Base-by-base conservation (phyloP, 2,888 invertebrate genomes). In the Trachelus troglodyta region DNA sequence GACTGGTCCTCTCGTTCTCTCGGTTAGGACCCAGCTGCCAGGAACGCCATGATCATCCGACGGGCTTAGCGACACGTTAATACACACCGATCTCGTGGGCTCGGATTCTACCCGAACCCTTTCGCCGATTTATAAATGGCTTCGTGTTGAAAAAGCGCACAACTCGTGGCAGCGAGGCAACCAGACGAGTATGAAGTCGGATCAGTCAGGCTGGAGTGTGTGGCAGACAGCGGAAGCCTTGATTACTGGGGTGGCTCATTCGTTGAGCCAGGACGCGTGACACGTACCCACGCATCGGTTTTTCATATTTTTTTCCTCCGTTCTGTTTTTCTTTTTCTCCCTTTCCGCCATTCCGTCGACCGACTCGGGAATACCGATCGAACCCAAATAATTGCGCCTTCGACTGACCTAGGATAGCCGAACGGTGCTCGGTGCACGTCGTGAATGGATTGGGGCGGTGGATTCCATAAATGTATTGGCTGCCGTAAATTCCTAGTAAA, bases 51-150 rank as follows among this genome's bases (percentile, higher is more conserved):
- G 85, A 89, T 89, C 86, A 86, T 84, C 85, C 87, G 81, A 79
- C 80, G 83, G 85, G 87, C 87, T 90, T 89, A 88, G 87, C 87
- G 87, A 86, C 86, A 86, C 87, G 87, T 89, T 88, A 88, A 89
- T 88, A 89, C 87, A 88, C 87, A 85, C 85, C 80, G 69, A 75
- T 73, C 69, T 69, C 34, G 33, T 23, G 56, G 56, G 23, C 23
- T 56, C 56, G 56, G 56, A 23, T 56, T 56, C 23, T 1, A 9
- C 23, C 23, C 56, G 23, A 56, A 56, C 56, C 56, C 56, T 56
- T 56, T 56, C 56, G 56, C 56, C 56, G 56, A 56, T 56, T 56
- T 56, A 56, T 56, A 56, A 56, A 56, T 23, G 56, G 56, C 9
- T 56, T 56, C 56, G 56, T 1, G 56, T 56, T 56, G 56, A 56